Conservation (phyloP, 2,113 vertebrate genomes). For the Myrmecobius fasciatus region DNA sequence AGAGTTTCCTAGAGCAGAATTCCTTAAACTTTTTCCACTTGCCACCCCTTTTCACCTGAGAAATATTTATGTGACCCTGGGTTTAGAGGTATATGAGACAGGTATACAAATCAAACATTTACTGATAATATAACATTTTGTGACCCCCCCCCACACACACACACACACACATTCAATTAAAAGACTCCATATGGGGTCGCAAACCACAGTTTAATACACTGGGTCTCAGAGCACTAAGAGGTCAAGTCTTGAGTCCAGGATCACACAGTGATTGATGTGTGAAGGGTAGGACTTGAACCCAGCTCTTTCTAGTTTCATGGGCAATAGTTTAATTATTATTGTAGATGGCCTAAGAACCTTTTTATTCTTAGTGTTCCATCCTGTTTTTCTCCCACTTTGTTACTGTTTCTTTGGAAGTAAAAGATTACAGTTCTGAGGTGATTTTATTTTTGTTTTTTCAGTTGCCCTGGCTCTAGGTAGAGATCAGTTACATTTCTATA, state of each 20-base stretch:
- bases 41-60: no score
- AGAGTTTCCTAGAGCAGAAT: neutral
- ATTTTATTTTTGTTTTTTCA: neutral
- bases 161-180: no score
- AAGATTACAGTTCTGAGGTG: neutral
- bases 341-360: neutral
- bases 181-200: no score
- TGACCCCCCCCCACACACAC: no score
- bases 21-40: no score
- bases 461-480: neutral
- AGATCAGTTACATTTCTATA: neutral
- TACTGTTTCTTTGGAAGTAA: neutral
- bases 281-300: neutral
- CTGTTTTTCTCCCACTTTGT: neutral
- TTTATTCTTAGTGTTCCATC: neutral
- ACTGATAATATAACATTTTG: no score
- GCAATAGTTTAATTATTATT: neutral
- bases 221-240: neutral
- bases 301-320: neutral
- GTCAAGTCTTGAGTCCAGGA: neutral
- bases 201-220: no score
- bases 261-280: neutral
- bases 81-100: no score
- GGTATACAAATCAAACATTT: no score
- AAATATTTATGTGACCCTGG: no score